A percentile compares a stretch with the other conserved stretches of the same genome.
Evolutionary conservation across 2,113 vertebrate genomes (phyloP).

Genomic region (Takifugu bimaculatus): DNA sequence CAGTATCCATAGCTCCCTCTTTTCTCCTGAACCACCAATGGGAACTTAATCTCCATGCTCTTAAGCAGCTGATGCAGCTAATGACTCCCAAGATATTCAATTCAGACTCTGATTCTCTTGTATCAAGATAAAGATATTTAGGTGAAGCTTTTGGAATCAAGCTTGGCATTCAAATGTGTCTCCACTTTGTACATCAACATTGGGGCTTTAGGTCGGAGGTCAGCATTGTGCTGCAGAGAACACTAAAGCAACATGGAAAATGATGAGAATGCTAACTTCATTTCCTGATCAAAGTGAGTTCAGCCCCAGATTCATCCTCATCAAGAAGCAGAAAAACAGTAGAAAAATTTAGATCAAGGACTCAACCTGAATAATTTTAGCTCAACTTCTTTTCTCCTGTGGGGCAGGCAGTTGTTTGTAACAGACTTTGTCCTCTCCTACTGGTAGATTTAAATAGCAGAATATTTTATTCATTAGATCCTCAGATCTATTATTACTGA

Average conservation of each 20-base stretch:
- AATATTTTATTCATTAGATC: constrained; percentile 42
- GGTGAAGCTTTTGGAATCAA: constrained; percentile 16
- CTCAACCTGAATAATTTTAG: constrained; percentile 58
- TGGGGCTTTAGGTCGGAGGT: constrained; percentile 31
- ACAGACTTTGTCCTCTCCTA: constrained; percentile 37
- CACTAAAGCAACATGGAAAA: constrained; percentile 45
- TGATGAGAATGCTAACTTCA: constrained; percentile 36
- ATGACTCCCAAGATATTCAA: constrained; percentile 33
- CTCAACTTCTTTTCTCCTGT: constrained; percentile 12
- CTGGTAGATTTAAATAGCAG: constrained; percentile 24
- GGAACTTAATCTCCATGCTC: not conserved
- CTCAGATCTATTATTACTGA: constrained; percentile 39
- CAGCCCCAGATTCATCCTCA: constrained; percentile 57
- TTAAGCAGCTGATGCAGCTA: not conserved
- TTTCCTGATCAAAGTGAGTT: constrained; percentile 59
- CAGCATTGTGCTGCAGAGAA: constrained; percentile 13
- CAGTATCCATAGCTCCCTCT: not conserved
- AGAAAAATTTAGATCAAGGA: constrained; percentile 56
- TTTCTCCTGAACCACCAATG: not conserved
- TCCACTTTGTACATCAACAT: constrained; percentile 2
- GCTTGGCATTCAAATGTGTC: constrained; percentile 15
- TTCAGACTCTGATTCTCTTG: constrained; percentile 9
- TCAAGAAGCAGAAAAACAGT: constrained; percentile 51
- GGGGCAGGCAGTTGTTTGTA: constrained; percentile 7
- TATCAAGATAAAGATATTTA: constrained; percentile 13